phyloP scores from a whole-genome alignment of 2,797 vertebrate species.

The Dicrostonyx torquatus region DNA sequence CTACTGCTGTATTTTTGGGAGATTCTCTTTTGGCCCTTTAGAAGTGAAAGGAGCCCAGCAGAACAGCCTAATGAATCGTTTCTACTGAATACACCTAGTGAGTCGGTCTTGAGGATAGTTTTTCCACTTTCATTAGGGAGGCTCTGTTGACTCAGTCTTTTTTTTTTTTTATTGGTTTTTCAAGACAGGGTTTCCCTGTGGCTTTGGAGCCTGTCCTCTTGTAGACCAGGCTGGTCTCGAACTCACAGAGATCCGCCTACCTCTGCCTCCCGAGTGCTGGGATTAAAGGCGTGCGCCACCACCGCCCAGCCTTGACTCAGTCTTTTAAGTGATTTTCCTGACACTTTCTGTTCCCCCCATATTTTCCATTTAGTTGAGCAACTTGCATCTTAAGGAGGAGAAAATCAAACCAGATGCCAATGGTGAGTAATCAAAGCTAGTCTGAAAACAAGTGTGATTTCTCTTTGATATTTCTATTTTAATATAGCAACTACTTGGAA shows the following conservation, averaged over 20 bases:
- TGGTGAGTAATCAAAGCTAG: slow-evolving; percentile 81
- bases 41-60: slow-evolving; percentile 7
- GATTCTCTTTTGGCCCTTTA: background rate
- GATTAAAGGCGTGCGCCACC: no score
- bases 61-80: slow-evolving; percentile 3
- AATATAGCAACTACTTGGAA: background rate
- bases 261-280: no score
- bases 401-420: slow-evolving; percentile 86
- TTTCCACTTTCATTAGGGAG: background rate
- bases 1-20: slow-evolving; percentile 8
- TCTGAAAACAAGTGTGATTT: slow-evolving; percentile 62
- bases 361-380: slow-evolving; percentile 83
- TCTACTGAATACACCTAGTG: background rate
- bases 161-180: no score
- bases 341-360: slow-evolving; percentile 51
- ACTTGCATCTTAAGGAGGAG: slow-evolving; percentile 87
- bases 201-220: no score
- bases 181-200: no score
- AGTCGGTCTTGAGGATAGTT: background rate
- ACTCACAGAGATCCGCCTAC: no score
- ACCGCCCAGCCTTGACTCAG: no score
- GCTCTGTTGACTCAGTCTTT: slow-evolving; percentile 41
- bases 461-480: slow-evolving; percentile 47
- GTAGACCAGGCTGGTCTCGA: no score
- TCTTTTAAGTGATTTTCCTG: slow-evolving; percentile 42